Evolutionary conservation across 2,888 invertebrate species (phyloP).

Genomic region (Eupithecia centaureata): DNA sequence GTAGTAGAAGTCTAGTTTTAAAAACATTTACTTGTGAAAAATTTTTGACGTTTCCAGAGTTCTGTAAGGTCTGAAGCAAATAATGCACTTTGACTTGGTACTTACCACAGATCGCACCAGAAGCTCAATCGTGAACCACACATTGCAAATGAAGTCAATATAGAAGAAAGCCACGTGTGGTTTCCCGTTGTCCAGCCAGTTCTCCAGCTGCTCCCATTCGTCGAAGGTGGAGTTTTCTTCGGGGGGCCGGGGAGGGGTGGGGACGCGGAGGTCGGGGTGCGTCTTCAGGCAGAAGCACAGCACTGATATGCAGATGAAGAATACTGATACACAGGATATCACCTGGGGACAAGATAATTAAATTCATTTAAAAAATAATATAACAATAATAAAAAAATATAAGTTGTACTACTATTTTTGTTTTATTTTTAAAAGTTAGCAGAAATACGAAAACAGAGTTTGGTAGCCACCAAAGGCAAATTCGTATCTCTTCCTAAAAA

Average conservation of each 20-base stretch:
- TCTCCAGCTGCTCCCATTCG: slow-evolving; percentile 48
- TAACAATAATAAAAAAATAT: no score
- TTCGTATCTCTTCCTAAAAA: no score
- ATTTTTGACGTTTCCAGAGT: no score
- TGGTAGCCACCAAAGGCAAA: no score
- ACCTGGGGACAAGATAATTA: slow-evolving; percentile 83
- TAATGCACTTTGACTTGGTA: no score
- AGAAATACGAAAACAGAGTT: no score
- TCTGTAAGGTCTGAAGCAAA: no score
- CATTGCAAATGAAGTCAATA: slow-evolving; percentile 96
- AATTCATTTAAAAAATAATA: no score
- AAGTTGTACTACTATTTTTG: no score
- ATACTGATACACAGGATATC: slow-evolving; percentile 95
- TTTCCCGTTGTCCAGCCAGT: slow-evolving; percentile 83
- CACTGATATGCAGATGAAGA: slow-evolving; percentile 98
- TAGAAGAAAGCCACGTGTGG: slow-evolving; percentile 93
- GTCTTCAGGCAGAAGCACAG: slow-evolving; percentile 98
- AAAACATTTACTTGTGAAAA: no score
- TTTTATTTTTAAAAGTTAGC: no score
- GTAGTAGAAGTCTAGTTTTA: no score
- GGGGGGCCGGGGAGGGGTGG: slow-evolving; percentile 54
- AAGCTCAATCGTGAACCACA: slow-evolving; percentile 98
- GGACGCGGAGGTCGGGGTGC: slow-evolving; percentile 92
- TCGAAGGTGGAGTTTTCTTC: slow-evolving; percentile 50
- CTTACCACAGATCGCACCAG: slow-evolving; percentile 93